Evolutionary conservation across 1,140 invertebrate species (phyloP).

Genomic region (Antheraea mylitta): DNA sequence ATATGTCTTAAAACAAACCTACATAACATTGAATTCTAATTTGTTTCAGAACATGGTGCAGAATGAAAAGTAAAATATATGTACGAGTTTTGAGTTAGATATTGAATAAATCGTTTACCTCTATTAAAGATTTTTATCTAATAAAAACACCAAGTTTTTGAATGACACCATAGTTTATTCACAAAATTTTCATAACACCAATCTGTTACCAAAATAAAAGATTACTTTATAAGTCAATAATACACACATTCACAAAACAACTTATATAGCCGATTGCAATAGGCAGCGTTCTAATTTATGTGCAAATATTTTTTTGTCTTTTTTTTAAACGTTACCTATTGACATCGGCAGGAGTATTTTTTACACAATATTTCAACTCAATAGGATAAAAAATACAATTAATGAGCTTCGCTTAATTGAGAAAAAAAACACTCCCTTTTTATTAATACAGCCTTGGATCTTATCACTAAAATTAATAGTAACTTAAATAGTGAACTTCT

Average conservation of each 20-base stretch:
- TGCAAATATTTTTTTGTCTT: constrained; percentile 30
- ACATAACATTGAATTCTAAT: neutral
- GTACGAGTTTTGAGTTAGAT: neutral
- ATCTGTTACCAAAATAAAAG: constrained; percentile 77
- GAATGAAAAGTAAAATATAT: constrained; percentile 41
- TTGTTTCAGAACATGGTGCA: constrained; percentile 50
- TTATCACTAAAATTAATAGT: constrained; percentile 68
- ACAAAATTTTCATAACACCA: constrained; percentile 76
- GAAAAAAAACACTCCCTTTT: constrained; percentile 58
- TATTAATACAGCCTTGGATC: constrained; percentile 74
- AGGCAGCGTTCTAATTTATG: constrained; percentile 38
- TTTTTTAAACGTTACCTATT: constrained; percentile 35
- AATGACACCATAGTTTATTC: constrained; percentile 78
- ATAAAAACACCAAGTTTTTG: constrained; percentile 36
- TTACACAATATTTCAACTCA: constrained; percentile 40
- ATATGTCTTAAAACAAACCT: too few species aligned
- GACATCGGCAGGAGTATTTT: constrained; percentile 56
- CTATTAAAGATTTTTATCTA: constrained; percentile 17
- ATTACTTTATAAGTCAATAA: constrained; percentile 74
- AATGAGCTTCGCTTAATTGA: constrained; percentile 26
- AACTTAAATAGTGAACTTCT: constrained; percentile 73
- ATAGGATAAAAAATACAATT: neutral
- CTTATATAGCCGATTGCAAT: constrained; percentile 52
- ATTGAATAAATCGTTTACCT: neutral
- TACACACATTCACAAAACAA: constrained; percentile 73